Evolutionary conservation across 2,113 vertebrate species (phyloP), one percentile per base, ranked within the genome.

Genomic region (Emydocephalus ijimae): DNA sequence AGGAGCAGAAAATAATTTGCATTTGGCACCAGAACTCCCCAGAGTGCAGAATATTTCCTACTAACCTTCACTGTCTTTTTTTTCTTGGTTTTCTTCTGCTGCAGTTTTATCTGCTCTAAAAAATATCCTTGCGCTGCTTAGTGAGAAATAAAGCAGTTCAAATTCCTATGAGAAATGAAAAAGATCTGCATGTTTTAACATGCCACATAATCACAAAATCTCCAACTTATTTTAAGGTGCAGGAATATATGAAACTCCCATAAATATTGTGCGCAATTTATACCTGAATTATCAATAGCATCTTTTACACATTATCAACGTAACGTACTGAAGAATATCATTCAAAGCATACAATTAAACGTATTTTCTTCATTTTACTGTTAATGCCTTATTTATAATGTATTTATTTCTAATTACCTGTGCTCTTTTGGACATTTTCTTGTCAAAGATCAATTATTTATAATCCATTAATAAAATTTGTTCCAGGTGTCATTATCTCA

Each of bases 111-210:
- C 99, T 24, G 99, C 99, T 97, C 99, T 98, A 97, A 99, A 99
- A 98, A 99, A 99, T 95, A 99, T 99, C 92, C 99, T 98, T 91
- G 99, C 99, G 69, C 99, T 99, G 96, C 99, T 99, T 90, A 99
- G 95, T 34, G 99, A 99, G 96, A 99, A 99, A 98, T 99, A 98
- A 15, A 99, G 99, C 93, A 99, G 97, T 96, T 99, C 99, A 97
- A 99, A 99, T 97, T 99, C 99, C 99, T 99, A 97, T 87, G 91
- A 93, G 54, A 96, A 96, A 95, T 92, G 92, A 96, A 91, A 92
- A 94, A 95, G 12, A 48, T 94, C 89, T 96, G 54, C 59, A 90
- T 86, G 34, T 43, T 1, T 85, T 48, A 54, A 6, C 0, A 0
- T 90, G 88, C 39, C 39, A 45, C 1, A 88, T 26, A 93, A 89